Evolutionary conservation across 2,797 vertebrate species (phyloP).

Genomic region (Characodon lateralis): DNA sequence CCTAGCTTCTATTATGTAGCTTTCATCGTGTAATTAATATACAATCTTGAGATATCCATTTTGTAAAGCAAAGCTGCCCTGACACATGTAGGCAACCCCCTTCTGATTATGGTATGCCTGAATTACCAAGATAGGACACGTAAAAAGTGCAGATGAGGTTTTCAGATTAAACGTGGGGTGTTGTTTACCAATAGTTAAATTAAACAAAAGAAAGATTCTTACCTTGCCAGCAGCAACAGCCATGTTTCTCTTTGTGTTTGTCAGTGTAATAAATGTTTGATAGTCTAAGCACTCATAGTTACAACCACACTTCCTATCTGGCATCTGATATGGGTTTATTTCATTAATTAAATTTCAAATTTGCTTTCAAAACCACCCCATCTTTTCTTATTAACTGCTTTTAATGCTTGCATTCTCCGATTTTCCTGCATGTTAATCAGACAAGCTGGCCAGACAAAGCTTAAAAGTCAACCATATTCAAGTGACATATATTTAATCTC

Average conservation of each 20-base stretch:
- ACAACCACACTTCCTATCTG: not conserved
- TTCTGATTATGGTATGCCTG: not conserved
- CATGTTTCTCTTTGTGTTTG: not conserved
- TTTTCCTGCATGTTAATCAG: not conserved
- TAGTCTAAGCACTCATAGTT: not conserved
- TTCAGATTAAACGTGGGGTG: not conserved
- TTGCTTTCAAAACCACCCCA: not conserved
- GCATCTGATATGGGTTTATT: not conserved
- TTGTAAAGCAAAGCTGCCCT: not conserved
- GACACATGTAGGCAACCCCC: not conserved
- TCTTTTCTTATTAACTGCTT: not conserved
- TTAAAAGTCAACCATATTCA: not conserved
- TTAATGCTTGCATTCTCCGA: not conserved
- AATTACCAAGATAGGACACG: not conserved
- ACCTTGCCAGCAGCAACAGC: not conserved
- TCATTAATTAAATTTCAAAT: not conserved
- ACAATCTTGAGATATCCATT: not conserved
- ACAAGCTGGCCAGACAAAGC: not conserved
- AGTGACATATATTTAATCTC: not conserved
- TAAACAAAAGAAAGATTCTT: not conserved
- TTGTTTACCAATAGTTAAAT: not conserved
- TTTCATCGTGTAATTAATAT: not conserved
- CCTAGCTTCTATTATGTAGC: not conserved
- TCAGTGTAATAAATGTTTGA: not conserved
- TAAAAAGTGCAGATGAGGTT: not conserved